Evolutionary conservation across 2,113 vertebrate species (phyloP).

Genomic region (Aplodontia rufa): DNA sequence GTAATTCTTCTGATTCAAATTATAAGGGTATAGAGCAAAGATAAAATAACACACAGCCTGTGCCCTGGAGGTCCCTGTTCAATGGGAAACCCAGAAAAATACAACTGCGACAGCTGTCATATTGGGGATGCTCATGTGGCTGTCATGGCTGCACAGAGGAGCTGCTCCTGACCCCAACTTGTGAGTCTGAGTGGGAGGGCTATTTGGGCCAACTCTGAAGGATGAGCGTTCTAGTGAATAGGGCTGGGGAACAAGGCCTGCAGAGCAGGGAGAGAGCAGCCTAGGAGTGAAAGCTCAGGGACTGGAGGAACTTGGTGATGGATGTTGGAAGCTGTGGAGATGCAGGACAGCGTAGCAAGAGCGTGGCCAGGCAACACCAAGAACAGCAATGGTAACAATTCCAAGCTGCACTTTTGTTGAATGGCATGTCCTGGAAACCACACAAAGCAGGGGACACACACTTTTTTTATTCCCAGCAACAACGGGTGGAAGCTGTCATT

Average conservation of each 20-base stretch:
- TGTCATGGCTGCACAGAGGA: accelerated
- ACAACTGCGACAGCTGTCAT: not conserved
- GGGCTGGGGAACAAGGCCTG: accelerated
- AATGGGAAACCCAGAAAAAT: not conserved
- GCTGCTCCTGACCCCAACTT: no score
- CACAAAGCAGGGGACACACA: not conserved
- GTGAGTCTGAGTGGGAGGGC: no score
- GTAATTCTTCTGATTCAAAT: not conserved
- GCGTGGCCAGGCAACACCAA: not conserved
- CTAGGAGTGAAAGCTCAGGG: not conserved
- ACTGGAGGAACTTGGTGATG: not conserved
- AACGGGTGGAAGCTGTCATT: no score
- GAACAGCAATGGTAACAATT: not conserved
- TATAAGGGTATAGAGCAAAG: not conserved
- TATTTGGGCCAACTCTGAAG: not conserved
- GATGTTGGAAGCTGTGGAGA: not conserved
- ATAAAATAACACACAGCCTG: no score
- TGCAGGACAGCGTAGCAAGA: not conserved
- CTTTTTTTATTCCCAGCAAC: not conserved
- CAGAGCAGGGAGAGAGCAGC: not conserved
- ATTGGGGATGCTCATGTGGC: no score
- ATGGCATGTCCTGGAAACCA: not conserved
- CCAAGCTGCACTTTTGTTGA: no score
- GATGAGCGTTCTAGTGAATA: no score
- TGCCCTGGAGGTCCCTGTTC: not conserved